phyloP scores from a whole-genome alignment of 2,113 vertebrate genomes.

The Tricholaema leucomelas region DNA sequence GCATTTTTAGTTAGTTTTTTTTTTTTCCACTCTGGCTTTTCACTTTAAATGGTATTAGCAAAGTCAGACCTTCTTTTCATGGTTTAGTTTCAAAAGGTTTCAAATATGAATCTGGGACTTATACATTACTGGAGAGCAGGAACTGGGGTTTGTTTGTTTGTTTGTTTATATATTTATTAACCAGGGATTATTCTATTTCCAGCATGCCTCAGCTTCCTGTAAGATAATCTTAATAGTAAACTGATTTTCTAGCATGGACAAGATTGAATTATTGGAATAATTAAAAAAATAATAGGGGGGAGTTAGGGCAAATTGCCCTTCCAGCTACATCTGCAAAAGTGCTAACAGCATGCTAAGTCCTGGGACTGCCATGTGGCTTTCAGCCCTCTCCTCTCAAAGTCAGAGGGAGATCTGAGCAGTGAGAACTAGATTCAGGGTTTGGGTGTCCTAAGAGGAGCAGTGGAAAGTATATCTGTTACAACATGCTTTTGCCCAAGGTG shows the following conservation, averaged over 20 bases:
- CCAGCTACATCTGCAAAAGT: not conserved
- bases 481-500: constrained; percentile 11
- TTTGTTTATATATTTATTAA: not conserved
- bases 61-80: not conserved
- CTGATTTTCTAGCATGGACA: not conserved
- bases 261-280: not conserved
- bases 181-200: not conserved
- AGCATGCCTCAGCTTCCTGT: not conserved
- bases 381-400: not conserved
- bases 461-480: not conserved
- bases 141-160: not conserved
- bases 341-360: not conserved
- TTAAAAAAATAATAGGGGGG: not conserved
- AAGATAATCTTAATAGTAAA: not conserved
- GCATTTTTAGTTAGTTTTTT: constrained; percentile 3
- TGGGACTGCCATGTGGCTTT: rapidly evolving
- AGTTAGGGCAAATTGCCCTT: not conserved
- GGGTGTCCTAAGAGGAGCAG: not conserved
- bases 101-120: not conserved
- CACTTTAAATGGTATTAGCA: not conserved
- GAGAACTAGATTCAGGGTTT: not conserved
- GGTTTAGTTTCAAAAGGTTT: not conserved
- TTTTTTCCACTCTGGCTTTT: constrained; percentile 1
- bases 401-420: not conserved
- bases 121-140: not conserved